Percentiles rank a stretch among this genome's conserved stretches.
Conservation (phyloP, 1,140 invertebrate genomes). For the Trypoxylus dichotomus region DNA sequence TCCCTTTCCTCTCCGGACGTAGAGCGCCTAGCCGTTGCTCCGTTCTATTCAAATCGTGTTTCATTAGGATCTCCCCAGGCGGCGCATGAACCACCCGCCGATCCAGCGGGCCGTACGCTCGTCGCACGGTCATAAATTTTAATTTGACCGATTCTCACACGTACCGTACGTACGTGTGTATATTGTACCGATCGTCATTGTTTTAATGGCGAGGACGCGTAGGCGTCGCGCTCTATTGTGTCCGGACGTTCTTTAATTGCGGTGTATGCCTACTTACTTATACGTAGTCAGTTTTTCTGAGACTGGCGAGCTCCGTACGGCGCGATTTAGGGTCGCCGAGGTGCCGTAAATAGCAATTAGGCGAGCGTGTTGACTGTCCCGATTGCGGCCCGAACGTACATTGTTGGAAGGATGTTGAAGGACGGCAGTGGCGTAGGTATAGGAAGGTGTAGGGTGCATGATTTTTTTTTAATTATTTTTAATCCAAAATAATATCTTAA, state of each 20-base stretch:
- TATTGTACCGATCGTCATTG: constrained; percentile 3
- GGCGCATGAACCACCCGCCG: not conserved
- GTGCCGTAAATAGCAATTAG: constrained; percentile 17
- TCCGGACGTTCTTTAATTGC: not conserved
- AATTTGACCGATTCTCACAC: constrained; percentile 21
- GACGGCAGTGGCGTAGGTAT: not conserved
- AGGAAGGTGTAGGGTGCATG: too few species aligned
- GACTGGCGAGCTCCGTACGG: not conserved
- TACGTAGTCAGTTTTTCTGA: constrained; percentile 1
- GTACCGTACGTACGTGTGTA: not conserved
- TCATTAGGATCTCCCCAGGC: constrained; percentile 1
- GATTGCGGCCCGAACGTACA: not conserved
- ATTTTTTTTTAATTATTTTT: too few species aligned
- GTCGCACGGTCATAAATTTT: constrained; percentile 23
- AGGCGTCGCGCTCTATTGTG: not conserved
- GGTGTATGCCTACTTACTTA: not conserved
- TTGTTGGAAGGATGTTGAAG: not conserved
- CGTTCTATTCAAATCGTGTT: constrained; percentile 6
- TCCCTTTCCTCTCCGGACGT: not conserved
- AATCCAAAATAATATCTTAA: too few species aligned
- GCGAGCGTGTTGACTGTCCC: not conserved
- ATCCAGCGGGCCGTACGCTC: not conserved
- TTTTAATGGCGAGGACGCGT: constrained; percentile 9
- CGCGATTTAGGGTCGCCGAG: not conserved
- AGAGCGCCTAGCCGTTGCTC: not conserved